Base-by-base conservation (phyloP, 2,797 vertebrate species). In the Hydrophis major region DNA sequence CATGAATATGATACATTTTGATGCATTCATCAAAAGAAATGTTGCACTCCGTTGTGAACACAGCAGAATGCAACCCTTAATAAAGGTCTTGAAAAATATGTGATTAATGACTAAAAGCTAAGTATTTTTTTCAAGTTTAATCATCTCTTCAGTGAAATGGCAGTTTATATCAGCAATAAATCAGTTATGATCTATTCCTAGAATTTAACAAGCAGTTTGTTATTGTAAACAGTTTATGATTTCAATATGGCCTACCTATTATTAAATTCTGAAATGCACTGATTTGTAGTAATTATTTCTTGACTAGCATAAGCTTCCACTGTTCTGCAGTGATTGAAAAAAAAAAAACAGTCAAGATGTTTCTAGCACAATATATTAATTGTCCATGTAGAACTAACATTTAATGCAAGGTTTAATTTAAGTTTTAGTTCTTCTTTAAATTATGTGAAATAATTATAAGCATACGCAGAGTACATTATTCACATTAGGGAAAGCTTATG, bases 101-200 rank as follows among this genome's bases (percentile, higher is more conserved):
- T 92, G 95, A 32, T 57, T 96, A 92, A 94, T 94, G 91, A 83
- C 50, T 91, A 83, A 94, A 94, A 93, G 86, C 89, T 55, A 89
- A 95, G 93, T 96, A 91, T 74, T 86, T 89, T 95, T 94, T 95
- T 94, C 95, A 87, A 95, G 61, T 88, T 89, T 95, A 94, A 96
- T 55, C 42, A 47, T 91, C 95, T 66, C 96, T 95, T 96, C 32
- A 94, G n/a, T 94, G 95, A 94, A 92, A 94, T 50, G 92, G 1
- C 89, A 57, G 27, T 94, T 91, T 94, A 13, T 92, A 92, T 94
- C 90, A 90, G 56, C 94, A 95, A 91, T 92, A 94, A 90, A 92
- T 94, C 78, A 89, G 55, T 95, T 91, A 47, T 95, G 96, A 91
- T 91, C 66, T 94, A 74, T 93, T 91, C 56, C 92, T 95, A 92